Evolutionary conservation across 2,113 vertebrate species (phyloP).

Genomic region (Oxyura jamaicensis): DNA sequence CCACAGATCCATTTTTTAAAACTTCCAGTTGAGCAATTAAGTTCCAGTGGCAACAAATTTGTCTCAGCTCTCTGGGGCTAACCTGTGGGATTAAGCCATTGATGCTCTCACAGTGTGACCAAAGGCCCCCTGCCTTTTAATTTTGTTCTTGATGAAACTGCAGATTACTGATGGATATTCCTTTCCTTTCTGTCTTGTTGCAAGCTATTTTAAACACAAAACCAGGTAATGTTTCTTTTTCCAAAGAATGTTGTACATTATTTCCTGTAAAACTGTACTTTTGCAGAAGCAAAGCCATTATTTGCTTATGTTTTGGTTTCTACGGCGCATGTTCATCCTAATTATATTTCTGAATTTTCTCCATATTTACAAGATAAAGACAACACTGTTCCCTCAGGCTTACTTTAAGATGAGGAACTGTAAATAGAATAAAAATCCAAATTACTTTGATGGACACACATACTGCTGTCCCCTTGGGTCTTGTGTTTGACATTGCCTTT

Average conservation of each 20-base stretch:
- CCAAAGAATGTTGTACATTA: background rate
- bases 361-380: background rate
- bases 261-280: background rate
- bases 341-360: conserved; percentile 51
- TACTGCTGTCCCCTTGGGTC: conserved; percentile 34
- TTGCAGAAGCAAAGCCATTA: background rate
- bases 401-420: conserved; percentile 34
- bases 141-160: background rate
- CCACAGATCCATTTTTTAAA: background rate
- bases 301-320: conserved; percentile 32
- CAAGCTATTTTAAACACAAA: background rate
- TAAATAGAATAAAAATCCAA: conserved; percentile 54
- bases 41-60: conserved; percentile 23
- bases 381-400: conserved; percentile 36
- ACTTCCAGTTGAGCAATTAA: background rate
- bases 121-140: conserved; percentile 3
- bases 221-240: background rate
- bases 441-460: conserved; percentile 22
- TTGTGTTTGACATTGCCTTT: conserved; percentile 52
- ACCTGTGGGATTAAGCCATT: conserved; percentile 4
- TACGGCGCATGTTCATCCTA: background rate
- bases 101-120: background rate
- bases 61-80: background rate
- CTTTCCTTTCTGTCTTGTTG: background rate
- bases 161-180: background rate